These are phyloP conservation scores for Catocala sponsa DNA, from an alignment of 2,888 invertebrate species.

Conservation along the genomic window DNA sequence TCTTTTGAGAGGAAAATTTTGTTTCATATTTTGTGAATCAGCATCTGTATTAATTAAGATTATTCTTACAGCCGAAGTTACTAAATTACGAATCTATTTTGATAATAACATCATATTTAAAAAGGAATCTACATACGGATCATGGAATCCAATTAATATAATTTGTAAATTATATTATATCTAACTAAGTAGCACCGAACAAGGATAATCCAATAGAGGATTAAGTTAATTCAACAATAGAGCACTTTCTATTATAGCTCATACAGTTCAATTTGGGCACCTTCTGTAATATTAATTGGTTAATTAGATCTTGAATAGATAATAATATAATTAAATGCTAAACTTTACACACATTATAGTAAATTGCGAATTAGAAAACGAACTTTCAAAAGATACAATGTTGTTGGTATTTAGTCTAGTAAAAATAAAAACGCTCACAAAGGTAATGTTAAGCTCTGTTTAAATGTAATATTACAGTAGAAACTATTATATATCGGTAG, in stretches of 20 bases:
- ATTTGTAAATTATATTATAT: conserved; percentile 6
- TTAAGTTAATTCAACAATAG: conserved; percentile 13
- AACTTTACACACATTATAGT: no score
- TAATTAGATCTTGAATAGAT: background rate
- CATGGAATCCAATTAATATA: background rate
- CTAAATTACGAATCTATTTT: no score
- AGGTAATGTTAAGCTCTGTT: background rate
- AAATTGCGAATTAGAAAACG: no score
- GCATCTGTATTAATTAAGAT: no score
- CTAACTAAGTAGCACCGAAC: background rate
- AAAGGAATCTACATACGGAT: background rate
- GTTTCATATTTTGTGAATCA: background rate
- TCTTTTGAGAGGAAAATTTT: conserved; percentile 9
- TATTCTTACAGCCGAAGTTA: no score
- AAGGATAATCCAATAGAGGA: conserved; percentile 20
- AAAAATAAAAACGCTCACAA: background rate
- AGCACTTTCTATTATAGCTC: conserved; percentile 25
- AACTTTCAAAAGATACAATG: no score
- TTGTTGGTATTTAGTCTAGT: no score
- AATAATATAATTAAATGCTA: no score
- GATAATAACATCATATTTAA: conserved; percentile 1
- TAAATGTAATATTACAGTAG: background rate
- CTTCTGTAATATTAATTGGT: conserved; percentile 12
- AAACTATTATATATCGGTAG: conserved; percentile 26
- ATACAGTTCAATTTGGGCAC: conserved; percentile 18